These are phyloP conservation scores for Biston betularia DNA, from an alignment of 2,888 invertebrate genomes.

Conservation along the genomic window DNA sequence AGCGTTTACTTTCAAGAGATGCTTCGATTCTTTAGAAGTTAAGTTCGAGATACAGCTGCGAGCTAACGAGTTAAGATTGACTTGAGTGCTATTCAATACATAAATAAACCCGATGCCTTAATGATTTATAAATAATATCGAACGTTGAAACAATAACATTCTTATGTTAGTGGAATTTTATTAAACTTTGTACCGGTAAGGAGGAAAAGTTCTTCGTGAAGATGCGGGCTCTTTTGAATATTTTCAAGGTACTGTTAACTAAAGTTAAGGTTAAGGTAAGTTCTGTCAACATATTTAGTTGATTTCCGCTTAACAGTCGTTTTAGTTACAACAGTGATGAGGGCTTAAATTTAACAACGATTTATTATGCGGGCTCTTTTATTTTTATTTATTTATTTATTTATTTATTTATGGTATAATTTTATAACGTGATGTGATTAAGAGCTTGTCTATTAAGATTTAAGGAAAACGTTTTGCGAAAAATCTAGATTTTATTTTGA, in stretches of 20 bases:
- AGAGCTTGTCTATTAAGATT: no score
- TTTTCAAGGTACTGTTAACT: no score
- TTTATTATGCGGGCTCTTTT: constrained; percentile 20
- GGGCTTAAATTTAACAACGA: no score
- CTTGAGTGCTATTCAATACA: constrained; percentile 70
- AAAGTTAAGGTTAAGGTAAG: no score
- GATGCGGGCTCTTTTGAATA: constrained; percentile 11
- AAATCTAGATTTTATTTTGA: neutral
- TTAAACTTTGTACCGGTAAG: constrained; percentile 19
- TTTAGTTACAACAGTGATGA: no score
- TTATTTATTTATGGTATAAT: no score
- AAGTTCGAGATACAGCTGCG: constrained; percentile 60
- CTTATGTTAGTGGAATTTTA: constrained; percentile 6
- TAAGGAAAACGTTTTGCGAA: neutral
- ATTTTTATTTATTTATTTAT: no score
- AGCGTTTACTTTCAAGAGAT: constrained; percentile 81
- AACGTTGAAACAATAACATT: constrained; percentile 55
- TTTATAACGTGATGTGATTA: no score
- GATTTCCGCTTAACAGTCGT: no score
- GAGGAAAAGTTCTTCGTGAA: constrained; percentile 4
- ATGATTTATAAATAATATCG: constrained; percentile 61
- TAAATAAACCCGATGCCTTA: constrained; percentile 65
- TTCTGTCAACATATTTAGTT: no score
- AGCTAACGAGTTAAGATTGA: constrained; percentile 82
- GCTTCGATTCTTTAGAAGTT: constrained; percentile 80